Base-by-base conservation (phyloP, 2,113 vertebrate species). In the Malurus alboscapulatus region DNA sequence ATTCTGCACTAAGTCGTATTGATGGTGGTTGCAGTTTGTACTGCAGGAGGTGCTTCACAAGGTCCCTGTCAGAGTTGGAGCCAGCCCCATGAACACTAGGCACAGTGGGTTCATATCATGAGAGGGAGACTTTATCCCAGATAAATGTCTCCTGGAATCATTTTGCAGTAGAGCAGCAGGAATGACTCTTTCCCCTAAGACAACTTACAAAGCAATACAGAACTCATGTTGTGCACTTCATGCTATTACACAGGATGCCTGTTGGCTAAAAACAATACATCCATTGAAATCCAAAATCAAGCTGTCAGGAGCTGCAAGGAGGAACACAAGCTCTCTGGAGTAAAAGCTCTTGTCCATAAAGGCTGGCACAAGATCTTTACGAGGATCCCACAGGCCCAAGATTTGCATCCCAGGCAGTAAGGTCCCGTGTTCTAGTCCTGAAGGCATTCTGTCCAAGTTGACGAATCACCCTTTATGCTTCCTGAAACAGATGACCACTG, bases 351-450 rank as follows among this genome's bases (percentile, higher is more conserved):
- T 47, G 34, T 45, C 78, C 24, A 51, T 77, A 45, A 58, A 51
- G 54, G 30, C 16, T 83, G 59, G 14, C 53, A 36, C 10, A 30
- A 58, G 55, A n/a, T 20, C 54, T 58, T 40, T 8, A 50, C 3
- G 2, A 76, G 25, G 17, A 51, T 59, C 27, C 53, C 47, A 29
- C 1, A 54, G 51, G 20, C 32, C 63, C 58, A 11, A 34, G 14
- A 12, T 74, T 47, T 67, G 34, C 19, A 34, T 29, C 29, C 53
- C 51, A 30, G 51, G 12, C 1, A 0, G 12, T 2, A 44, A 44
- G 55, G 40, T 59, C 36, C 82, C 0, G 0, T 1, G 1, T 50
- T 75, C 32, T 25, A 10, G 12, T 61, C 62, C 30, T 1, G 0
- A 47, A 63, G 48, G 65, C 61, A 22, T 47, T 55, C 44, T 48